Conservation (phyloP, 2,888 invertebrate genomes). For the Drosophila melanosoma region DNA sequence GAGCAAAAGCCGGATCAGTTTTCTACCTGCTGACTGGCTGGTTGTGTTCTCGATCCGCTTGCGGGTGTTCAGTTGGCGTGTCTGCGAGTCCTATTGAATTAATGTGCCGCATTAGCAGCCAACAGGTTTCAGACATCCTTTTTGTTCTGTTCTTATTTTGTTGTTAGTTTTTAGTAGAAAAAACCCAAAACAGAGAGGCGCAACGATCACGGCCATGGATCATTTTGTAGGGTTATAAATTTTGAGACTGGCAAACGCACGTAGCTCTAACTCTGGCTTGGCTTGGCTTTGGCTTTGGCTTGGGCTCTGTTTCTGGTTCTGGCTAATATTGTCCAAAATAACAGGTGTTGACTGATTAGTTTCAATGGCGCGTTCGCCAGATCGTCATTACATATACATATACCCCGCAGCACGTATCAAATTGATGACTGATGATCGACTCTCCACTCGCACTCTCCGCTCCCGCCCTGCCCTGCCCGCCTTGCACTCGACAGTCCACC, state of each 20-base stretch:
- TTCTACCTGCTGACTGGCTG: slow-evolving; percentile 49
- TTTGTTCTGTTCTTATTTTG: slow-evolving; percentile 2
- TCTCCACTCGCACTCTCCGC: slow-evolving; percentile 14
- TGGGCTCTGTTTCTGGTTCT: not conserved
- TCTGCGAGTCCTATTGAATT: slow-evolving; percentile 63
- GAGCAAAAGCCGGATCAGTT: slow-evolving; percentile 13
- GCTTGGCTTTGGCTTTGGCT: not conserved
- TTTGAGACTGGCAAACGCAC: slow-evolving; percentile 41
- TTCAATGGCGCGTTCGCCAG: slow-evolving; percentile 40
- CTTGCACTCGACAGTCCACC: slow-evolving; percentile 24
- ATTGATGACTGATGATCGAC: slow-evolving; percentile 55
- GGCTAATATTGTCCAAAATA: slow-evolving; percentile 70
- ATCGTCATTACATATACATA: slow-evolving; percentile 11
- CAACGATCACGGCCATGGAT: slow-evolving; percentile 28
- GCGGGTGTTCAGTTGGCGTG: slow-evolving; percentile 48
- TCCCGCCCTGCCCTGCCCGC: not conserved
- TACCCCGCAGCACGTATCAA: slow-evolving; percentile 61
- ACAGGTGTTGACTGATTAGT: slow-evolving; percentile 77
- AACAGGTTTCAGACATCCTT: slow-evolving; percentile 68
- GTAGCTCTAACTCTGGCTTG: slow-evolving; percentile 24
- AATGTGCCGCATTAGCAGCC: slow-evolving; percentile 69
- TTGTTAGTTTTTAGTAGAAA: slow-evolving; percentile 26
- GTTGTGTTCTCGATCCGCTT: slow-evolving; percentile 41
- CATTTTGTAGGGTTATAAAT: slow-evolving; percentile 43
- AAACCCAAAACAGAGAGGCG: slow-evolving; percentile 31